phyloP scores from a whole-genome alignment of 2,888 invertebrate species.

The Amblyjoppa proteus region DNA sequence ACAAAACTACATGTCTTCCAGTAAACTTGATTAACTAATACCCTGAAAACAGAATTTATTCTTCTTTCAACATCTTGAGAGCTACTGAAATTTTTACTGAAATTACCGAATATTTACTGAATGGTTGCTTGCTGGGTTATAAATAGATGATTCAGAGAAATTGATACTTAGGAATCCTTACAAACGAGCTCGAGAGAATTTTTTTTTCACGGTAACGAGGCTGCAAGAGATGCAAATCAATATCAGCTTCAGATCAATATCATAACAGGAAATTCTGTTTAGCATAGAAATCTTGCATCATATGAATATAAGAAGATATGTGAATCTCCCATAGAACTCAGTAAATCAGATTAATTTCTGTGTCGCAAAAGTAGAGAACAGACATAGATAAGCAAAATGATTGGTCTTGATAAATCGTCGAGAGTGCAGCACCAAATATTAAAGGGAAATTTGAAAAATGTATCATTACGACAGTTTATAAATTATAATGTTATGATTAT shows the following conservation, averaged over 20 bases:
- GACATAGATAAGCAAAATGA: too few relatives aligned
- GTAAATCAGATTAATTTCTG: too few relatives aligned
- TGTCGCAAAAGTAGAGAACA: too few relatives aligned
- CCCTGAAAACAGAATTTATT: too few relatives aligned
- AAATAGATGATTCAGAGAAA: not conserved
- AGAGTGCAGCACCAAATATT: not conserved
- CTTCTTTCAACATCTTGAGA: too few relatives aligned
- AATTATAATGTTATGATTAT: too few relatives aligned
- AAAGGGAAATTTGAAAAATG: too few relatives aligned
- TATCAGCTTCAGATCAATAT: not conserved
- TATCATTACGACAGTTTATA: too few relatives aligned
- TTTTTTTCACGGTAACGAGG: not conserved
- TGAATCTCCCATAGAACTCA: too few relatives aligned
- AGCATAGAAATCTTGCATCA: not conserved
- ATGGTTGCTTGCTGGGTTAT: not conserved
- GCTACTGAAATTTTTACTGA: not conserved
- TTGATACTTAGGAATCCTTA: not conserved
- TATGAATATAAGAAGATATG: not conserved
- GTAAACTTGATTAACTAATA: not conserved
- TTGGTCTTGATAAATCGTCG: not conserved
- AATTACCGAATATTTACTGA: not conserved
- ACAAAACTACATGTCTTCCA: not conserved
- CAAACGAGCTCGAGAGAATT: not conserved
- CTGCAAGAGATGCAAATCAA: not conserved
- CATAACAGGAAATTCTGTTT: not conserved